Base-by-base conservation (phyloP, 1,140 invertebrate genomes). In the Metopolophium dirhodum region DNA sequence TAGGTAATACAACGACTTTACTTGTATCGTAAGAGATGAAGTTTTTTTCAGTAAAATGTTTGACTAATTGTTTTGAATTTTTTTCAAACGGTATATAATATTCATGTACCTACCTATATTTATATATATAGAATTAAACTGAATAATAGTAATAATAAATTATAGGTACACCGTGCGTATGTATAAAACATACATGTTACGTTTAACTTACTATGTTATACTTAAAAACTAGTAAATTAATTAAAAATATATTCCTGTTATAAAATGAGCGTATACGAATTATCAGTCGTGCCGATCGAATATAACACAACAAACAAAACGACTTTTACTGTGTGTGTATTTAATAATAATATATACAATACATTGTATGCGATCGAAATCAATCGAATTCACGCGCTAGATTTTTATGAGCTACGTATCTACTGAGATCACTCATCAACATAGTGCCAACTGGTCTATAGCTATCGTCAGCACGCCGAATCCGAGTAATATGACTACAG, bases 11-110 rank as follows among this genome's bases (percentile, higher is more conserved):
- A 54, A 37, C 49, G 47, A 54, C 47, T 35, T 54, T 35, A 37
- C 49, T 54, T 47, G 30, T 87, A 87, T n/a, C 7, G 7, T 47
- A 47, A 49, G 45, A 37, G 45, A 87, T n/a, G 11, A 14, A 47
- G 26, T 23, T 87, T 47, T 87, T 85, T 41, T 37, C 4, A 14
- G 11, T 14, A 45, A 47, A 47, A n/a, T 47, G 22, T 41, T 23
- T 23, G 26, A 88, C 47, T 51, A 88, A 88, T 88, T 88, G 86
- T 88, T 88, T 87, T n/a, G 86, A 45, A 22, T 6, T 45, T 51
- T 49, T 51, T 49, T 49, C 47, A 51, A 88, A 88, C 47, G 30
- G 26, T 23, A 47, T 47, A 47, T 47, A n/a, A 26, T 41, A 41
- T 23, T 18, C n/a, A 45, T 23, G 41, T 45, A 45, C 23, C 22